Evolutionary conservation across 64 coral and sea anemone species (phyloP), one percentile per base, ranked within the genome.

Genomic region (Actinia tenebrosa): DNA sequence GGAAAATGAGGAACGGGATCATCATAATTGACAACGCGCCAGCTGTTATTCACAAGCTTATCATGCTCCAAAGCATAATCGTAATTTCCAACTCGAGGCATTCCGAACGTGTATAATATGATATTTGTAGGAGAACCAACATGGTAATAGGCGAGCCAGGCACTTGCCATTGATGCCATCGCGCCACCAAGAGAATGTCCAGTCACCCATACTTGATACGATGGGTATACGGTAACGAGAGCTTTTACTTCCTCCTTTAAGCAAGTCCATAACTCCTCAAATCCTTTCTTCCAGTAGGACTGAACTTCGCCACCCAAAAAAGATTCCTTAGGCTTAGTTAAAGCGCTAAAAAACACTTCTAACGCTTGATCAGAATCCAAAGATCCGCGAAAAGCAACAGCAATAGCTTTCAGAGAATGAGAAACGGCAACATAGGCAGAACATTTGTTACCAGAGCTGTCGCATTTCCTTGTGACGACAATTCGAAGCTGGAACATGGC

Each of bases 131-230:
- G 83, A 19, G 79, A 60, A 71, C 47, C 77, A 8, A 87, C 86
- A 16, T 86, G 72, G 9, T 94, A 42, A 89, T 89, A 82, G 59
- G 56, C 45, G 18, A 94, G 25, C 71, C 50, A 86, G 4, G 92
- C 82, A 55, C 92, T 94, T 16, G 92, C 92, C 13, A 94, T 20
- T 16, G 92, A 94, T 20, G 92, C 88, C 19, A 94, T 81, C 26
- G 92, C 88, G 37, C 60, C 92, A 30, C 88, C 92, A 16, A 94
- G 42, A 77, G 92, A 94, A 86, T 94, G 92, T 4, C 92, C 92
- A 2, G 84, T 94, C 3, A 94, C 79, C 92, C 90, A 92, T 20
- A 92, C 22, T 80, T 92, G 85, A 77, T 92, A 92, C 0, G 77
- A 80, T 11, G 90, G 77, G 26, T 92, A 18, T 9, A 23, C 10